phyloP scores from a whole-genome alignment of 1,140 invertebrate species.

The Nasonia giraulti region DNA sequence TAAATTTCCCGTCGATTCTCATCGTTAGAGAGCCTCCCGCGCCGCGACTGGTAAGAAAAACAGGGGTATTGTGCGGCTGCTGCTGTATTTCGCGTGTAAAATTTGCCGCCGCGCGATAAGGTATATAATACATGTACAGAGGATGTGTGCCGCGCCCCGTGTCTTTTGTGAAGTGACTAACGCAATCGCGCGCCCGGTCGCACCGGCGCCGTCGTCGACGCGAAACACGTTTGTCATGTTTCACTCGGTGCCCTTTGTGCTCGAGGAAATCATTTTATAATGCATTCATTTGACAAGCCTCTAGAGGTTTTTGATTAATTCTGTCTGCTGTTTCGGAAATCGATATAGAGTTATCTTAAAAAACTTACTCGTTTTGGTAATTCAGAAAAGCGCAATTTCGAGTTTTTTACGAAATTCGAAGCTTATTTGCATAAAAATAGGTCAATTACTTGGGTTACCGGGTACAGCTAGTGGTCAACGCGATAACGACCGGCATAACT shows the following conservation, averaged over 20 bases:
- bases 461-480: no score
- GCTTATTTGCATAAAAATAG: no score
- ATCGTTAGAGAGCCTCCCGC: constrained; percentile 9
- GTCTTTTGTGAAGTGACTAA: constrained; percentile 20
- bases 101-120: not conserved
- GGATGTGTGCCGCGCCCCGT: constrained; percentile 17
- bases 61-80: not conserved
- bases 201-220: constrained; percentile 10
- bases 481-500: no score
- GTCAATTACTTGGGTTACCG: no score
- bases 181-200: not conserved
- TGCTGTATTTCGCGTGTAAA: not conserved
- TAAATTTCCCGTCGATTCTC: constrained; percentile 46
- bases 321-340: no score
- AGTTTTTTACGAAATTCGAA: no score
- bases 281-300: constrained; percentile 36
- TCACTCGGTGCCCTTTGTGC: not conserved
- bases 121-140: not conserved
- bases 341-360: no score
- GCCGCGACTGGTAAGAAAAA: constrained; percentile 2
- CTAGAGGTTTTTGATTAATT: no score
- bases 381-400: no score
- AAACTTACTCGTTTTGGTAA: no score
- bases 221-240: constrained; percentile 46
- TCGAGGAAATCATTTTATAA: constrained; percentile 27